Conservation (phyloP, 2,797 vertebrate species). For the Decapterus maruadsi region DNA sequence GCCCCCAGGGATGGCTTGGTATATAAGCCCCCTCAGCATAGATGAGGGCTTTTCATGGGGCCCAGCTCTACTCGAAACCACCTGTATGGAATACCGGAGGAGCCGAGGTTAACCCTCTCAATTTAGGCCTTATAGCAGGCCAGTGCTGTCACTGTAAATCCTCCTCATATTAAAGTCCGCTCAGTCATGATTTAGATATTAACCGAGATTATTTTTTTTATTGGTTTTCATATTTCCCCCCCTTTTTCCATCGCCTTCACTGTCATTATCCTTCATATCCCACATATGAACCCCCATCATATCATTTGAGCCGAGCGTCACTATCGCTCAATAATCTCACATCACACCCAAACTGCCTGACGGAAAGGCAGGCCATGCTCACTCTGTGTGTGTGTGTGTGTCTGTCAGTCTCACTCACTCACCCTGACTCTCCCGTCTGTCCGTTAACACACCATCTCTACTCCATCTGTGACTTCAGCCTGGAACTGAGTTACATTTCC, state of each 20-base stretch:
- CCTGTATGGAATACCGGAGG: conserved; percentile 45
- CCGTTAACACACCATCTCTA: conserved; percentile 24
- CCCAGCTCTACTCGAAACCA: conserved; percentile 52
- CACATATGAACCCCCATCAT: conserved; percentile 43
- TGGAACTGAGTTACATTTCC: conserved; percentile 37
- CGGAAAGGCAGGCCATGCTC: conserved; percentile 85
- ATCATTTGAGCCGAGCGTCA: conserved; percentile 39
- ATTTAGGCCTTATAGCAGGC: conserved; percentile 37
- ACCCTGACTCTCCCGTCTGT: conserved; percentile 51
- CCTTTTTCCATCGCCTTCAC: conserved; percentile 13
- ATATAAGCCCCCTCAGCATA: conserved; percentile 21
- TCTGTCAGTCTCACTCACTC: conserved; percentile 36
- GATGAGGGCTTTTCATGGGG: conserved; percentile 50
- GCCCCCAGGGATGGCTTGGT: conserved; percentile 32
- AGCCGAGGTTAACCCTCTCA: conserved; percentile 24
- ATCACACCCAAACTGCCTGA: conserved; percentile 74
- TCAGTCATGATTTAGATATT: conserved; percentile 30
- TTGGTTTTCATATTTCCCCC: conserved; percentile 18
- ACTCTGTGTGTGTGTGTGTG: conserved; percentile 65
- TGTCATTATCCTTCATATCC: conserved; percentile 39
- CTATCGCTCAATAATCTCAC: conserved; percentile 41
- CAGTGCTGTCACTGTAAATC: conserved; percentile 20
- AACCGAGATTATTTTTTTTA: conserved; percentile 3
- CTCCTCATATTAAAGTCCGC: conserved; percentile 25
- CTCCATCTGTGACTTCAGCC: conserved; percentile 35